These are phyloP conservation scores for Cremastobaeus sp. DNA, from an alignment of 2,888 invertebrate species.

Conservation along the genomic window DNA sequence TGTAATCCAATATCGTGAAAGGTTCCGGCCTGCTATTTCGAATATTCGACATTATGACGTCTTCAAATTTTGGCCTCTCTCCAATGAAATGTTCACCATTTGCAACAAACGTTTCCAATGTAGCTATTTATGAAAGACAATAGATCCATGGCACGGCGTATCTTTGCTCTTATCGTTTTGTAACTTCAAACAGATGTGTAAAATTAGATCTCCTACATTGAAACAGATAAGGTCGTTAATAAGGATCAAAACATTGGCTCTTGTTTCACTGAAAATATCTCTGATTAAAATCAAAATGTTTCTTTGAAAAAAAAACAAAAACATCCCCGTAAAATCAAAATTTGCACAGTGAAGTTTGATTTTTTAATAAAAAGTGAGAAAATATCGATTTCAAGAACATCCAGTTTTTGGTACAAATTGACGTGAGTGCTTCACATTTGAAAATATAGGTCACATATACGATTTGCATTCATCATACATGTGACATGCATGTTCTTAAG, in stretches of 20 bases:
- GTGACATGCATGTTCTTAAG: too few species aligned
- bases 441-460: too few species aligned
- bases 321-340: too few species aligned
- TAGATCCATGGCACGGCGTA: slow-evolving; percentile 26
- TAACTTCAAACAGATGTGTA: slow-evolving; percentile 34
- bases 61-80: slow-evolving; percentile 65
- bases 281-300: too few species aligned
- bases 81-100: slow-evolving; percentile 68
- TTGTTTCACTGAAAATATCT: slow-evolving; percentile 3
- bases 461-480: too few species aligned
- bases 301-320: too few species aligned
- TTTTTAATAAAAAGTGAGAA: too few species aligned
- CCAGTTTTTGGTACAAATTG: too few species aligned
- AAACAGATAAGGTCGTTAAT: slow-evolving; percentile 15
- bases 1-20: not conserved
- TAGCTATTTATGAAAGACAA: slow-evolving; percentile 38
- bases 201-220: slow-evolving; percentile 16
- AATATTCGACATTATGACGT: slow-evolving; percentile 35
- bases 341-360: too few species aligned
- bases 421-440: too few species aligned
- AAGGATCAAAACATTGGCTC: slow-evolving; percentile 12
- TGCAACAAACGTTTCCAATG: slow-evolving; percentile 31
- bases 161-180: slow-evolving; percentile 41
- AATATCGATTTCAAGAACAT: too few species aligned
- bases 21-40: slow-evolving; percentile 3